Base-by-base conservation (phyloP, 2,888 invertebrate species). In the Quadroppia sp. region DNA sequence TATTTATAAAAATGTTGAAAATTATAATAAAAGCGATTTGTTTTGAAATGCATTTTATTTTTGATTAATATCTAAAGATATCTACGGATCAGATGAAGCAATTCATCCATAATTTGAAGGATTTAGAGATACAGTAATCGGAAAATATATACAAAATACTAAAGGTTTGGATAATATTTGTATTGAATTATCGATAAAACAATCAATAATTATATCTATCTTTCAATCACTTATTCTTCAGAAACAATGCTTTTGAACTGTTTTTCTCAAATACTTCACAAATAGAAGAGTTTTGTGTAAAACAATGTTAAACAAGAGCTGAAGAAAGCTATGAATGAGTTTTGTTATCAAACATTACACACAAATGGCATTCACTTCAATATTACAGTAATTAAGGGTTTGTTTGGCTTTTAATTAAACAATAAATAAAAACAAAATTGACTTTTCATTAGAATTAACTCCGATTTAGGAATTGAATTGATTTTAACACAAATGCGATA, bases 91-190 rank as follows among this genome's bases (percentile, higher is more conserved):
- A 61, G 13, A 36, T 61, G 61, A 32, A 32, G n/a, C 61, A 61
- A 61, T 28, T 61, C 36, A 36, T 61, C 6, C 7, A 61, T 50
- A 30, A 32, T 32, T 30, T 2, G 17, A 17, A 61, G 61, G 61
- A 61, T 32, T 61, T 61, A n/a, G n/a, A n/a, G n/a, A n/a, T 61
- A 61, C 32, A 61, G 36, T 32, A 61, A 61, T 61, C 36, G 2
- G 61, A 61, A 53, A 61, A 61, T 61, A 32, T 61, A 32, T 61
- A 61, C 61, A 61, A 50, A 53, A 53, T 45, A 53, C 25, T 53
- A 6, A 53, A 4, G 4, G 36, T 36, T 36, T 11, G 36, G 6
- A 7, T 7, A 36, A 50, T 9, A 6, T 50, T 11, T 50, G 15
- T 17, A 7, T 17, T 11, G 6, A 9, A 9, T 20, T 4, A 50